Base-by-base conservation (phyloP, 2,797 vertebrate genomes). In the Labroides dimidiatus region DNA sequence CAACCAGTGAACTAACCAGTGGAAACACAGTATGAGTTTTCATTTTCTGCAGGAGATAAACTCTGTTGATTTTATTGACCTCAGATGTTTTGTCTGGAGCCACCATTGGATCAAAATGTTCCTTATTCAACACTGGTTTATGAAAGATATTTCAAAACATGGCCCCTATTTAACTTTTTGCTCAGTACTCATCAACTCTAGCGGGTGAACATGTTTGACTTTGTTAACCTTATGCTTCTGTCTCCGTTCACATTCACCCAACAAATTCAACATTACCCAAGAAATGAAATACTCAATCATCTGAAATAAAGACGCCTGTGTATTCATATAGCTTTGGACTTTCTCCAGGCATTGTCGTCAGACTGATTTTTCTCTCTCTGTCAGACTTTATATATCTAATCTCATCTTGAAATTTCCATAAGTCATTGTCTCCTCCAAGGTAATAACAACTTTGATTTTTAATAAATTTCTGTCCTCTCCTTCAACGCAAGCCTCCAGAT, bases 51-150 rank as follows among this genome's bases (percentile, higher is more conserved):
- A 49, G 19, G 9, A 19, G 44, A 43, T 23, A 2, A 4, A 5
- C 7, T 10, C 3, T 15, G 52, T 48, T 54, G 17, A 58, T 43
- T 60, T 63, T 36, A 21, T 39, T 58, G 19, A 19, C 59, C 33
- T 0, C 12, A 20, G 43, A 23, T 20, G 6, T 44, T 50, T 54
- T 45, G 4, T 19, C 1, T 14, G 10, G 15, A 41, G 19, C 24
- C 33, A 49, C 24, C 20, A 27, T 10, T 37, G 10, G 27, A 7
- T 39, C 6, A 45, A 16, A 20, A 30, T 47, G 42, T n/a, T 3
- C 4, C 24, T 20, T 51, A 7, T 53, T 16, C 5, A 43, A 42
- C 19, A 36, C 19, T 45, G 39, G 14, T 44, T 15, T 7, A 45
- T 51, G 16, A 55, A 1, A 48, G 4, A 0, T 61, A 33, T 66